Evolutionary conservation across 2,888 invertebrate species (phyloP).

Genomic region (Corythucha ciliata): DNA sequence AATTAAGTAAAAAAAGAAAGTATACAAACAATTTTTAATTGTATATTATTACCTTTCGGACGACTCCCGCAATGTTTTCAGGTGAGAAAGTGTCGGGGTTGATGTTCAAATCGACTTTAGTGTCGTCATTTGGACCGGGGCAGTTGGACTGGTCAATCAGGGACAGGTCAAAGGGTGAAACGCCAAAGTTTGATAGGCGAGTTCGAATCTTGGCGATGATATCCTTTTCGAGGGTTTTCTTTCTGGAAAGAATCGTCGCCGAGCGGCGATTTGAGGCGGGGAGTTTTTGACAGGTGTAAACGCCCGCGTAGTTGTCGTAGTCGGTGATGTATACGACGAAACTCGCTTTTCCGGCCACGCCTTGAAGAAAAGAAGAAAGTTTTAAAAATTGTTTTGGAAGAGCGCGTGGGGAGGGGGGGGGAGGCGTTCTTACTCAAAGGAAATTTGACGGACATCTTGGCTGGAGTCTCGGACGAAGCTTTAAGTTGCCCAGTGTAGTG

Average conservation of each 20-base stretch:
- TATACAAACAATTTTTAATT: neutral
- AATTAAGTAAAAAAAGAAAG: neutral
- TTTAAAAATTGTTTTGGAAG: conserved; percentile 4
- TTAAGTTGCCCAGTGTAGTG: conserved; percentile 63
- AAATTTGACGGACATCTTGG: conserved; percentile 64
- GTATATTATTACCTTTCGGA: conserved; percentile 39
- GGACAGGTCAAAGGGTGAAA: conserved; percentile 68
- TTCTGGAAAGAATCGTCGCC: conserved; percentile 69
- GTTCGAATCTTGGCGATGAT: conserved; percentile 61
- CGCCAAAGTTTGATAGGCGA: conserved; percentile 52
- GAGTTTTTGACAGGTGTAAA: conserved; percentile 70
- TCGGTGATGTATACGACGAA: conserved; percentile 67
- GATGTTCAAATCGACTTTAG: conserved; percentile 54
- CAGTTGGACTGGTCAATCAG: conserved; percentile 63
- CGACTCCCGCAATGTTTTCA: conserved; percentile 59
- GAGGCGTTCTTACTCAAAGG: conserved; percentile 59
- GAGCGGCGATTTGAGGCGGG: conserved; percentile 66
- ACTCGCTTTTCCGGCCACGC: conserved; percentile 62
- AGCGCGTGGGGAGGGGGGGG: neutral
- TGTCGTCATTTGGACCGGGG: conserved; percentile 42
- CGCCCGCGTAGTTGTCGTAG: conserved; percentile 61
- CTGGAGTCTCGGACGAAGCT: conserved; percentile 54
- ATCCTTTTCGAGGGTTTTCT: conserved; percentile 59
- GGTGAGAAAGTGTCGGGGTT: conserved; percentile 67
- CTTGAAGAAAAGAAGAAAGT: conserved; percentile 42